A percentile compares a stretch with the other conserved stretches of the same genome.
These are phyloP conservation scores for Nemotelus nigrinus DNA, from an alignment of 2,888 invertebrate genomes.

Conservation along the genomic window DNA sequence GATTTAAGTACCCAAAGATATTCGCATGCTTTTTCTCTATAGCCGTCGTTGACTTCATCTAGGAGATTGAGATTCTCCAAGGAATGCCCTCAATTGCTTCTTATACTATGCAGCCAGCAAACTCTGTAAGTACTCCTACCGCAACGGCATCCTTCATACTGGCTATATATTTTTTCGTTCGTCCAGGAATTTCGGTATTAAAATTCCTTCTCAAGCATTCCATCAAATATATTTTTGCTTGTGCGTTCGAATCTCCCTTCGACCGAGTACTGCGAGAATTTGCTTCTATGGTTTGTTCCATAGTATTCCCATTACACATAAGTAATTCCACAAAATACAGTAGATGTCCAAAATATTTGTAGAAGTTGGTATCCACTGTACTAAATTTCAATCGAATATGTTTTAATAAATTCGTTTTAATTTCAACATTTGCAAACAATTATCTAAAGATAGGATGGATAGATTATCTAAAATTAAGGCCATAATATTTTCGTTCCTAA, in stretches of 20 bases:
- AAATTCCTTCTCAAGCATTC: conserved; percentile 49
- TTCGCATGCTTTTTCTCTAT: conserved; percentile 19
- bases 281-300: conserved; percentile 18
- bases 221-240: conserved; percentile 43
- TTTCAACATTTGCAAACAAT: too few relatives aligned
- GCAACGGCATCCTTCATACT: too few relatives aligned
- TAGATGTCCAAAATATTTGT: too few relatives aligned
- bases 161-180: conserved; percentile 44
- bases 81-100: neutral
- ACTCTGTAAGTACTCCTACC: too few relatives aligned
- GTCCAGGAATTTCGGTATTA: conserved; percentile 50
- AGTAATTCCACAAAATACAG: too few relatives aligned
- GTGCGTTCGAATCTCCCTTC: conserved; percentile 6
- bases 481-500: too few relatives aligned
- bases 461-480: too few relatives aligned
- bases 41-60: conserved; percentile 7
- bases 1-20: conserved; percentile 24
- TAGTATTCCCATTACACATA: conserved; percentile 1
- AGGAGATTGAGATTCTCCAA: neutral
- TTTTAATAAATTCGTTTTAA: too few relatives aligned
- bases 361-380: too few relatives aligned
- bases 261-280: conserved; percentile 1
- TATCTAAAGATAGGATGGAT: too few relatives aligned
- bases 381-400: too few relatives aligned
- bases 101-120: neutral